Evolutionary conservation across 1,140 invertebrate genomes (phyloP), one percentile per base, ranked within the genome.

Genomic region (Drosophila guanche): DNA sequence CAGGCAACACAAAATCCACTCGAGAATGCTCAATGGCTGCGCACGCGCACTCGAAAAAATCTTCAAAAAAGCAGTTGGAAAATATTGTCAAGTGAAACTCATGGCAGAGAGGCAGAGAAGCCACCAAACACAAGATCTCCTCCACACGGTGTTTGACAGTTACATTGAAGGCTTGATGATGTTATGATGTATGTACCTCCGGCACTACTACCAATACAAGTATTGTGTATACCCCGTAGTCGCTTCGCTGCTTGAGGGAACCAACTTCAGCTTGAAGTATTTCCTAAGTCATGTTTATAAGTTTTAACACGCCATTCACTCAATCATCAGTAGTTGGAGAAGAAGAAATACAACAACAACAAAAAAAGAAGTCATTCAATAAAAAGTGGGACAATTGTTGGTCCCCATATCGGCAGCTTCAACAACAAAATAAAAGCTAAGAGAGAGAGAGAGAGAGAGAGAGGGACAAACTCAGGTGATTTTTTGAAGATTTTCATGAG

Each of bases 81-180:
- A 88, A 81, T 88, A 86, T 88, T 88, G 83, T 88, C 83, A 88
- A 88, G 83, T 88, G 83, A 88, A 88, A 88, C 79, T 85, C 65
- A 53, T 73, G 16, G 29, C 45, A 10, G 27, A 23, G 53, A 52
- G 45, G 40, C 50, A 7, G 29, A 8, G 29, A 1, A 29, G 29
- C 8, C 33, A 10, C 33, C 2, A 8, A 7, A 37, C 33, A 37
- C 33, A 4, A 37, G 33, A 37, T 37, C 33, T 37, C 33, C 33
- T 37, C 33, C 12, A 5, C 1, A 6, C 62, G 55, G 60, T 76
- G 60, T 88, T 88, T 88, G 83, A 88, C 83, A 88, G 83, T 88
- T 88, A 83, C 83, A 88, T 75, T 55, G 66, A 83, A 79, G 72
- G 56, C 63, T 58, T 57, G 63, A 45, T 40, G 55, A 46, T 56